Evolutionary conservation across 1,140 invertebrate genomes (phyloP).

Genomic region (Palaemon carinicauda): DNA sequence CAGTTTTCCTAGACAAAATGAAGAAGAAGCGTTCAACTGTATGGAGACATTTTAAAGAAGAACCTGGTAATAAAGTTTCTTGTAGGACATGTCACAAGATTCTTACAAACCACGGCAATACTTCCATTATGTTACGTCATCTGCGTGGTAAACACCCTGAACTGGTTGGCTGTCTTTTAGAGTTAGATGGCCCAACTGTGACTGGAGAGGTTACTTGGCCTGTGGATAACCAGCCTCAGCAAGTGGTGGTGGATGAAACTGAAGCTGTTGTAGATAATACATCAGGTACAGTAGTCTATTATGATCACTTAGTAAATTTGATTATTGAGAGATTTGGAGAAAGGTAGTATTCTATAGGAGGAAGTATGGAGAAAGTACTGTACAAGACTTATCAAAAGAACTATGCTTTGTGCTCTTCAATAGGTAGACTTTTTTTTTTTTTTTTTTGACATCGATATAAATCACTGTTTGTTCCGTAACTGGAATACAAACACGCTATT

Average conservation of each 20-base stretch:
- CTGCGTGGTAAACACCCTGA: constrained; percentile 44
- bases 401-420: too few species aligned
- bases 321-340: too few species aligned
- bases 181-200: not conserved
- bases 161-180: constrained; percentile 21
- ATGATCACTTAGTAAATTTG: too few species aligned
- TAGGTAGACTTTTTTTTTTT: too few species aligned
- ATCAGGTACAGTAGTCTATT: not conserved
- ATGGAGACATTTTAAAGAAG: constrained; percentile 42
- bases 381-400: too few species aligned
- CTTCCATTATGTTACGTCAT: constrained; percentile 45
- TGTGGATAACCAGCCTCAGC: not conserved
- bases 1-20: constrained; percentile 3
- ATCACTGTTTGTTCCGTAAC: too few species aligned
- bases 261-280: not conserved
- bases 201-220: not conserved
- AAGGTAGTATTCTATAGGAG: too few species aligned
- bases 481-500: too few species aligned
- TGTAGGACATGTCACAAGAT: constrained; percentile 41
- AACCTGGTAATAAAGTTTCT: constrained; percentile 36
- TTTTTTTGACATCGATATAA: too few species aligned
- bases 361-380: too few species aligned
- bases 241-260: not conserved
- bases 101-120: constrained; percentile 47
- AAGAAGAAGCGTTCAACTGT: constrained; percentile 47